A percentile compares a stretch with the other conserved stretches of the same genome.
Evolutionary conservation across 2,888 invertebrate species (phyloP).

Genomic region (Tipula helvola): DNA sequence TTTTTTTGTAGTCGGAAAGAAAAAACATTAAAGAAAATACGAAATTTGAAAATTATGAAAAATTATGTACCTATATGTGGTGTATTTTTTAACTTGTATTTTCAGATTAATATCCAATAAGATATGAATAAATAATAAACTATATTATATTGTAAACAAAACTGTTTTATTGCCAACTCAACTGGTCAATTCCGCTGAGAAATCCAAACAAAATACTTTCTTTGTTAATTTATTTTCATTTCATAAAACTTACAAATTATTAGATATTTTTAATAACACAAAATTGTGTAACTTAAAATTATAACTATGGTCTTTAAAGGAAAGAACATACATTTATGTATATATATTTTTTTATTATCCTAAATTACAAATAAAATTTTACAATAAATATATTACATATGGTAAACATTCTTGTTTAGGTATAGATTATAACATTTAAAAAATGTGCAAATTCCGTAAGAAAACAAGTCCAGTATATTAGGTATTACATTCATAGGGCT

Average conservation of each 20-base stretch:
- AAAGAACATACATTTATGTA: not conserved
- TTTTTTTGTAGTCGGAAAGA: not conserved
- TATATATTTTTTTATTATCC: not conserved
- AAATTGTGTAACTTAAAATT: not conserved
- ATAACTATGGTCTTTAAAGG: not conserved
- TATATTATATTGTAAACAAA: not conserved
- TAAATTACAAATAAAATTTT: constrained; percentile 4
- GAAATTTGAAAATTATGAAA: not conserved
- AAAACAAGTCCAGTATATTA: not conserved
- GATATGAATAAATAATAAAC: not conserved
- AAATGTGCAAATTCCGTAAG: not conserved
- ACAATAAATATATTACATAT: not conserved
- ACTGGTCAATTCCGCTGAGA: no score
- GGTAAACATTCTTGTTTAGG: not conserved
- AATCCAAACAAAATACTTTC: not conserved
- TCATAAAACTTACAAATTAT: not conserved
- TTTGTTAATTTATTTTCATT: not conserved
- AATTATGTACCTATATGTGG: not conserved
- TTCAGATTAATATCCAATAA: not conserved
- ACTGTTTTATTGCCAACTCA: not conserved
- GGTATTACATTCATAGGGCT: not conserved
- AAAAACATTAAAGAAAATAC: not conserved
- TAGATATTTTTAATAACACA: not conserved
- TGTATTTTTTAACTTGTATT: not conserved
- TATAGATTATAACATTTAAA: not conserved